phyloP scores from a whole-genome alignment of 2,797 vertebrate genomes.

The Microcaecilia unicolor region DNA sequence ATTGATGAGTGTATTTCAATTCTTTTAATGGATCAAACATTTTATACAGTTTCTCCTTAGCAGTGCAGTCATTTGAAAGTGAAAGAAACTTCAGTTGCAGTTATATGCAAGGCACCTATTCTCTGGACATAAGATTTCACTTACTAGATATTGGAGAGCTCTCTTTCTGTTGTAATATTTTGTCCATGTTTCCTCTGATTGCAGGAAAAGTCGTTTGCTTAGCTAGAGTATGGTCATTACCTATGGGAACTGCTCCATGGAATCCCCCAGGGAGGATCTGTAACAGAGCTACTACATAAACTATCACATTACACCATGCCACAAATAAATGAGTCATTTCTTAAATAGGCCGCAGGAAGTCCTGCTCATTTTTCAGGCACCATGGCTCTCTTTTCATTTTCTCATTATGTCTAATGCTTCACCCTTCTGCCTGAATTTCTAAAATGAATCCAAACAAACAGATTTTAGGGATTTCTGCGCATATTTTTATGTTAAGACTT shows the following conservation, averaged over 20 bases:
- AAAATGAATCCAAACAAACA: slow-evolving; percentile 12
- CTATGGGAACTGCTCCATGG: slow-evolving; percentile 26
- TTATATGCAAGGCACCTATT: too few relatives aligned
- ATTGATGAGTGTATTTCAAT: too few relatives aligned
- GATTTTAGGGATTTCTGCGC: slow-evolving; percentile 14
- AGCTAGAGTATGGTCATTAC: slow-evolving; percentile 33
- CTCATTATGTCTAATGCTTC: slow-evolving; percentile 4
- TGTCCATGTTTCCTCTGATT: too few relatives aligned
- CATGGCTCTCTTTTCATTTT: background rate
- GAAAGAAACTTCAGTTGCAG: too few relatives aligned
- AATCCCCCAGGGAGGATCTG: slow-evolving; percentile 42
- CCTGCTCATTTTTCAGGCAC: background rate
- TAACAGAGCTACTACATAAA: slow-evolving; percentile 46
- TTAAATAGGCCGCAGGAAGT: slow-evolving; percentile 22
- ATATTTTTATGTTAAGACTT: slow-evolving; percentile 14
- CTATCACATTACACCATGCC: slow-evolving; percentile 45
- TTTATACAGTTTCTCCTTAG: too few relatives aligned
- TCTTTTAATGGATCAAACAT: too few relatives aligned
- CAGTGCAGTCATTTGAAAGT: too few relatives aligned
- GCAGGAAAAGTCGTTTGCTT: background rate
- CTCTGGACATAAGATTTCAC: too few relatives aligned
- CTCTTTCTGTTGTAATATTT: too few relatives aligned
- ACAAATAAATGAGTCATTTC: slow-evolving; percentile 40
- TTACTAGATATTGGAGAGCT: too few relatives aligned
- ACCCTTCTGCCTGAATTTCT: background rate